Base-by-base conservation (phyloP, 2,888 invertebrate species). In the Eupithecia inturbata region DNA sequence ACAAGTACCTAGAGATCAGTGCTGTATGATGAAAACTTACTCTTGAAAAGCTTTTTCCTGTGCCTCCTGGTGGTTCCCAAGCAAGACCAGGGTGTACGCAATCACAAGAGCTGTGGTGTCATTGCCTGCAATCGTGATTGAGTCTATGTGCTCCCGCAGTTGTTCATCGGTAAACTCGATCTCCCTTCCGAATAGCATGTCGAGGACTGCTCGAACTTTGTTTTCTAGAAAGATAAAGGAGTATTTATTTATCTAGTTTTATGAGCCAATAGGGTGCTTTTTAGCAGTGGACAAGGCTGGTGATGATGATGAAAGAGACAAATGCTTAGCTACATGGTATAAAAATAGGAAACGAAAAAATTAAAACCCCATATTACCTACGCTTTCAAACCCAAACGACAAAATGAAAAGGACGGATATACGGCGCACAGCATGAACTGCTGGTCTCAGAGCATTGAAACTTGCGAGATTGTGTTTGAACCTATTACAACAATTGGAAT, bases 91-190 rank as follows among this genome's bases (percentile, higher is more conserved):
- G 1, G 92, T 89, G 83, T 94, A 95, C 1, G 94, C 89, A 67
- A 94, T 92, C 63, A 92, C 93, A 0, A 93, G 87, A 1, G 95
- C 91, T 0, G 95, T 95, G 60, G 95, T 95, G 80, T 95, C 93
- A 80, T 95, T 93, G 72, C 95, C 95, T 26, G 95, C 96, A 45
- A 95, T 93, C 75, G 96, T 95, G 82, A 96, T 95, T 0, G 95
- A 95, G 81, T 95, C 95, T 7, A 96, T 95, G 86, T 96, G 95
- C 78, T 96, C 95, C 26, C 95, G 85, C 1, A 96, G 85, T 78
- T 96, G 95, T 71, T 94, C 89, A 80, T 95, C 91, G 0, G 95
- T 95, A 66, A 95, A 95, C 73, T 93, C 91, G 3, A 89, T 90
- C 70, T 95, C 94, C 57, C 91, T 86, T 10, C 92, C 92, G 39